These are phyloP conservation scores for Cenopis cana DNA, from an alignment of 2,888 invertebrate species.

Conservation along the genomic window DNA sequence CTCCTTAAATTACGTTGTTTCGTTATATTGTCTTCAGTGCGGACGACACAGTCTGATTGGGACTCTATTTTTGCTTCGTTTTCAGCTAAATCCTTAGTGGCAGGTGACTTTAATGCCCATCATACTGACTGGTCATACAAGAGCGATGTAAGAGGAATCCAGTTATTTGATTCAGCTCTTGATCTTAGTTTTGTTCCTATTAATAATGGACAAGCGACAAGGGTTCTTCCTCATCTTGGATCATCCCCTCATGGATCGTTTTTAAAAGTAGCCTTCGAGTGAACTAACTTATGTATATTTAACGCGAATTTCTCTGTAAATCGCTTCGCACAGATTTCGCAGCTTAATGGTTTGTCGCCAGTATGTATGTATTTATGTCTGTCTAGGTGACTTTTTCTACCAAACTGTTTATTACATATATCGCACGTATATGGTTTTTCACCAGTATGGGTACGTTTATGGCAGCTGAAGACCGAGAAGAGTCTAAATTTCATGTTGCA, in stretches of 20 bases:
- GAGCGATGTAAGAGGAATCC: no score
- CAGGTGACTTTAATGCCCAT: no score
- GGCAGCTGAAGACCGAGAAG: neutral
- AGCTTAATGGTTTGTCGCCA: conserved; percentile 18
- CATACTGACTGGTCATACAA: no score
- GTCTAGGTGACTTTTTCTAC: conserved; percentile 11
- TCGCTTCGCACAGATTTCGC: conserved; percentile 20
- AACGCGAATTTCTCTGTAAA: conserved; percentile 20
- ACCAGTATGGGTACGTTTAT: conserved; percentile 15
- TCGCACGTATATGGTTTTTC: conserved; percentile 12
- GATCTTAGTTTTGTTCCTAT: no score
- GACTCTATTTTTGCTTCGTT: no score
- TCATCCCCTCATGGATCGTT: neutral
- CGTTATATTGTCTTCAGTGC: no score
- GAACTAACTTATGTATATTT: conserved; percentile 3
- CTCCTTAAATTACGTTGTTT: no score
- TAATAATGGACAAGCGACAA: no score
- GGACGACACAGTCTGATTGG: no score
- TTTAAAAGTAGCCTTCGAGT: neutral
- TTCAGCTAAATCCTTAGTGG: no score
- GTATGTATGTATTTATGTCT: conserved; percentile 21
- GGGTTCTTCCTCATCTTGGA: no score
- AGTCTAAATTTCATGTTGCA: conserved; percentile 10
- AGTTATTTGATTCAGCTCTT: no score
- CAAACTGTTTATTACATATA: conserved; percentile 11